Evolutionary conservation across 2,113 vertebrate species (phyloP).

Genomic region (Podilymbus podiceps): DNA sequence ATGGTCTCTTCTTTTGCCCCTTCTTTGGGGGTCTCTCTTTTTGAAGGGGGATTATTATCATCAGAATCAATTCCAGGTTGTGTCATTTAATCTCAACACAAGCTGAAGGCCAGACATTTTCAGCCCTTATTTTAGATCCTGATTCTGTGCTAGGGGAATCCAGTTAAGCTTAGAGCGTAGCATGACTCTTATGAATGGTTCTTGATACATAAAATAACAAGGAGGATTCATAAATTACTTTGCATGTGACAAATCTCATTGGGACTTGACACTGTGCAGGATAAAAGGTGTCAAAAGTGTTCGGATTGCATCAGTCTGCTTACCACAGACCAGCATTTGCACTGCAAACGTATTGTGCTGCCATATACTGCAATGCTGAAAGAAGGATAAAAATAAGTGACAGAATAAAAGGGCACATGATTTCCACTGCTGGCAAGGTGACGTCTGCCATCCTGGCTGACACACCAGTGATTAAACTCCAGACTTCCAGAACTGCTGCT

Average conservation of each 20-base stretch:
- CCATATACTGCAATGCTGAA: slow-evolving; percentile 28
- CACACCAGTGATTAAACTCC: slow-evolving; percentile 41
- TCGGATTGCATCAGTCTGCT: slow-evolving; percentile 24
- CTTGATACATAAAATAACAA: slow-evolving; percentile 37
- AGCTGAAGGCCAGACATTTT: not conserved
- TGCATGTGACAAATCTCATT: slow-evolving; percentile 42
- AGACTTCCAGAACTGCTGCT: slow-evolving; percentile 34
- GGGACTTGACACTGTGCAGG: slow-evolving; percentile 31
- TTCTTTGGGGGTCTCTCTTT: not conserved
- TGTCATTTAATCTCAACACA: not conserved
- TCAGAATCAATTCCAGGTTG: not conserved
- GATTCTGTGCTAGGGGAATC: not conserved
- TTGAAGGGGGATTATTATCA: not conserved
- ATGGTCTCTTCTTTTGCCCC: not conserved
- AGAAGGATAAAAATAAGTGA: slow-evolving; percentile 35
- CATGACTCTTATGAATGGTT: slow-evolving; percentile 45
- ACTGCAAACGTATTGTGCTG: not conserved
- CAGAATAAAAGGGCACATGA: slow-evolving; percentile 49
- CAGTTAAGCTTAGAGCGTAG: slow-evolving; percentile 1
- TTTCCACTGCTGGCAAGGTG: slow-evolving; percentile 53
- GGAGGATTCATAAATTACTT: slow-evolving; percentile 60
- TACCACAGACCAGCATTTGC: not conserved
- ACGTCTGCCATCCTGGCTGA: slow-evolving; percentile 49
- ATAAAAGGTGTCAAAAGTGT: slow-evolving; percentile 39
- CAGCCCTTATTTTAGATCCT: not conserved